A percentile compares a stretch with the other conserved stretches of the same genome.
Conservation (phyloP, 2,797 vertebrate genomes). For the Rhynchotus rufescens region DNA sequence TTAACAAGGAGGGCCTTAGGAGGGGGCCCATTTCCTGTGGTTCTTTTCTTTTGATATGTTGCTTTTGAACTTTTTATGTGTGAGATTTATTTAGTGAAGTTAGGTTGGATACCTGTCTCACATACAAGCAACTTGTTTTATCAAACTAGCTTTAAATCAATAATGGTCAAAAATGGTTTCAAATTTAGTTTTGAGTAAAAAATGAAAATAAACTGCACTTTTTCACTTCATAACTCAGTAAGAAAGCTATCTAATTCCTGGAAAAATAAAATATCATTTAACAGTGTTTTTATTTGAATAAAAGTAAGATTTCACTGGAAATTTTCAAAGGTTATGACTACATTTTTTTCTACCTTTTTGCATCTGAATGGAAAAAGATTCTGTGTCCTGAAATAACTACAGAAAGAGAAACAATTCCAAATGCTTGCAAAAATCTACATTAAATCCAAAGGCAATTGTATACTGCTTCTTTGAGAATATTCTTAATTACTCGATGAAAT, state of each 20-base stretch:
- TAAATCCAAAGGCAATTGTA: not conserved
- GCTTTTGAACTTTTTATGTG: not conserved
- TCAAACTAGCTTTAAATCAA: not conserved
- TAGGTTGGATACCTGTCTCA: not conserved
- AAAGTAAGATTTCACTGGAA: not conserved
- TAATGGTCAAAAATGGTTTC: not conserved
- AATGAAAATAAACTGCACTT: not conserved
- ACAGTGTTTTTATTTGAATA: not conserved
- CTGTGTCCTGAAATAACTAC: not conserved
- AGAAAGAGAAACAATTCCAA: not conserved
- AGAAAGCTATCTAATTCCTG: accelerated
- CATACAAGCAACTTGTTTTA: not conserved
- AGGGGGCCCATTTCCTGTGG: not conserved
- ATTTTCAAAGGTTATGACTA: not conserved
- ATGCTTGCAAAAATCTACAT: not conserved
- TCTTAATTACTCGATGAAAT: not conserved
- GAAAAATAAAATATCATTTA: not conserved
- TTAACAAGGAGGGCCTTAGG: not conserved
- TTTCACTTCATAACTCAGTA: not conserved
- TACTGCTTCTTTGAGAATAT: not conserved
- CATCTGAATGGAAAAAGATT: not conserved
- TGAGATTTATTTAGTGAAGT: not conserved
- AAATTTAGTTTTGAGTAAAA: not conserved
- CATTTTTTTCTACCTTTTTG: not conserved
- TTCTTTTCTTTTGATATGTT: not conserved